A percentile compares a stretch with the other conserved stretches of the same genome.
These are phyloP conservation scores for Philopotamus ludificatus DNA, from an alignment of 1,140 invertebrate species.

Conservation along the genomic window DNA sequence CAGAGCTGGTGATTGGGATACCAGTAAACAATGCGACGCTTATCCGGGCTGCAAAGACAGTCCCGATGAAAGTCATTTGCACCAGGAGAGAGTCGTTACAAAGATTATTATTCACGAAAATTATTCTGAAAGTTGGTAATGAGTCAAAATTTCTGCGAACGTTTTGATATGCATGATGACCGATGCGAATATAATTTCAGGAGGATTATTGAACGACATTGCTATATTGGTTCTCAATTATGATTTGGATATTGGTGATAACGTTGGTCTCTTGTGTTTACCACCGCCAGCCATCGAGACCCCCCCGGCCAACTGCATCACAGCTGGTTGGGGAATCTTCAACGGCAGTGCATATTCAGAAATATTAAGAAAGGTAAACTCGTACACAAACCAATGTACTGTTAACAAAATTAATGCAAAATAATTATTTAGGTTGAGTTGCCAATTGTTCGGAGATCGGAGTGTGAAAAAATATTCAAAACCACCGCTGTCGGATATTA, in stretches of 20 bases:
- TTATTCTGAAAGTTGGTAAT: not conserved
- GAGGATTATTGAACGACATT: conserved; percentile 54
- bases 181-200: conserved; percentile 42
- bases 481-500: conserved; percentile 61
- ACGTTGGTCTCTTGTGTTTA: not conserved
- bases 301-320: not conserved
- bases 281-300: conserved; percentile 29
- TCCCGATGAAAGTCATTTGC: not conserved
- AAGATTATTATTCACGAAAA: not conserved
- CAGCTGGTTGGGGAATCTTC: conserved; percentile 50
- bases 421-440: conserved; percentile 60
- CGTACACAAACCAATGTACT: no score
- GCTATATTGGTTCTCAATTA: not conserved
- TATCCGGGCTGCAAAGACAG: no score
- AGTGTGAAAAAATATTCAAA: conserved; percentile 58
- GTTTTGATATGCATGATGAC: no score
- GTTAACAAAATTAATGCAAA: not conserved
- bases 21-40: not conserved
- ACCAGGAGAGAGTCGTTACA: not conserved
- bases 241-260: not conserved
- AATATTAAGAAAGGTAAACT: no score
- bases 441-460: conserved; percentile 52
- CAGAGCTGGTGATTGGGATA: not conserved
- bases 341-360: conserved; percentile 62
- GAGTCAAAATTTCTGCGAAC: no score